Percentiles rank a stretch among this genome's conserved stretches.
phyloP scores from a whole-genome alignment of 2,113 vertebrate genomes.

The Riparia riparia region DNA sequence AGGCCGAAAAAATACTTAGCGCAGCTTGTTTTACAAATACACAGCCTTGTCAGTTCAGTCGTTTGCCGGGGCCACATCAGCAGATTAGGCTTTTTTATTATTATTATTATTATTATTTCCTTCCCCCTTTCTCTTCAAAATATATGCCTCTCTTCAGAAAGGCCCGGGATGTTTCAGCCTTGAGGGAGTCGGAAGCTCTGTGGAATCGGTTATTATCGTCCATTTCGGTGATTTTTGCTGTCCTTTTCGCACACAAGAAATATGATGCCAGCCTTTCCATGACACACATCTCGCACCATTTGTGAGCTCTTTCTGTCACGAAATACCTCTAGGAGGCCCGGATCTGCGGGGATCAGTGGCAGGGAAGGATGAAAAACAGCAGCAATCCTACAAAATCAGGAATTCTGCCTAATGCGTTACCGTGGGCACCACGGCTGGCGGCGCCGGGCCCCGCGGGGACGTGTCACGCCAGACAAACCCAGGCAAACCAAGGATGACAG shows the following conservation, averaged over 20 bases:
- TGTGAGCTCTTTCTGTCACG: slow-evolving; percentile 21
- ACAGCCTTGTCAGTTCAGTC: slow-evolving; percentile 23
- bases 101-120: background rate
- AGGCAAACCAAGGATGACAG: background rate
- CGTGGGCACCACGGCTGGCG: background rate
- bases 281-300: slow-evolving; percentile 6
- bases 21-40: slow-evolving; percentile 71
- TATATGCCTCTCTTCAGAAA: slow-evolving; percentile 29
- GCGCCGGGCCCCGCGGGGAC: background rate
- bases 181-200: slow-evolving; percentile 32
- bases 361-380: slow-evolving; percentile 5
- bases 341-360: background rate
- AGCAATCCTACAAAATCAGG: slow-evolving; percentile 14
- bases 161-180: slow-evolving; percentile 28
- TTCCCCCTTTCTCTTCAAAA: background rate
- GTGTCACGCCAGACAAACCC: background rate
- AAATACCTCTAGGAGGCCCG: background rate
- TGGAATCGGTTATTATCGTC: background rate
- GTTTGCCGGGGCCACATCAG: slow-evolving; percentile 43
- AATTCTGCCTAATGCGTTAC: background rate
- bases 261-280: slow-evolving; percentile 33
- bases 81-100: background rate
- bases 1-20: slow-evolving; percentile 71
- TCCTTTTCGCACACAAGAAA: background rate
- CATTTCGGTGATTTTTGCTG: background rate